Evolutionary conservation across 1,140 invertebrate genomes (phyloP), one percentile per base, ranked within the genome.

Genomic region (Drusus annulatus): DNA sequence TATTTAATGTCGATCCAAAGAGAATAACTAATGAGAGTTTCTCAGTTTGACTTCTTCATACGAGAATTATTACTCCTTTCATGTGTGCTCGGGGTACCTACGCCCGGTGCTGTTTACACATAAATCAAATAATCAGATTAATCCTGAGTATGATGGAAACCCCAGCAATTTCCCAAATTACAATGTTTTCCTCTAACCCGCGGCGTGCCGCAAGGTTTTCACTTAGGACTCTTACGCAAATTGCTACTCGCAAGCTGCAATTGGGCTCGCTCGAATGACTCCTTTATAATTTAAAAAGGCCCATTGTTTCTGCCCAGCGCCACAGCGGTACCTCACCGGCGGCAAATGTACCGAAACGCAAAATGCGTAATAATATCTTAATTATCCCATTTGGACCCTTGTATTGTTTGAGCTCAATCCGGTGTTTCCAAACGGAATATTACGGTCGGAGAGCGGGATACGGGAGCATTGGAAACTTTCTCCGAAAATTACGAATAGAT

Each of bases 321-420:
- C 50, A 71, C 25, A 54, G 68, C 17, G n/a, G 25, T 65, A 65
- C n/a, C 17, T 65, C 31, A 3, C 62, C 21, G 28, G 45, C 16
- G 25, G 36, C 16, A 51, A 71, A 71, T 51, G 68, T 71, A 50
- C 45, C 15, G 15, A 23, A 68, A 15, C 25, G 68, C 28, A 65
- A 71, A 51, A 50, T 71, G 31, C 28, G 31, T 68, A 36, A 36
- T 68, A 25, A 17, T 68, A 68, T 19, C 56, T 60, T 21, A 60
- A 65, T 19, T 52, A 25, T n/a, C 36, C 17, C 45, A 23, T 15
- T 52, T 23, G 13, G 50, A 23, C 68, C 45, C 68, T 71, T 19
- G 50, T 71, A 52, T 51, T 71, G 45, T 71, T 71, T 51, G 36
- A 52, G 51, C 50, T 21, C 68, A 19, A 71, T 52, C 68, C 68